phyloP scores from a whole-genome alignment of 2,888 invertebrate genomes.

The Ophraella communa region DNA sequence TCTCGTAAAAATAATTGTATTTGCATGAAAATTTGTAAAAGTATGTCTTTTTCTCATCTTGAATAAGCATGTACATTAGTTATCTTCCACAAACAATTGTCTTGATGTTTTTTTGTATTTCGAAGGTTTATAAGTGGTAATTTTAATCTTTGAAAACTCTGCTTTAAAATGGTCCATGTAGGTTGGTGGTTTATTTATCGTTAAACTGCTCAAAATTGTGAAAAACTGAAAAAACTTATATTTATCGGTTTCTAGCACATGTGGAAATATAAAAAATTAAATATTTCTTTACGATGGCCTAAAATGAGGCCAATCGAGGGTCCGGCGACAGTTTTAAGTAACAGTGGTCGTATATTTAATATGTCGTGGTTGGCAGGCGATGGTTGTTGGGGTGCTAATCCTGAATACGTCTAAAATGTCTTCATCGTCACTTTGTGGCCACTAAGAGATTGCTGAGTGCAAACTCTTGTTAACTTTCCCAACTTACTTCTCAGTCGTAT shows the following conservation, averaged over 20 bases:
- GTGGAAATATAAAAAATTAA: neutral
- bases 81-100: too few relatives aligned
- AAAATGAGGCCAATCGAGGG: neutral
- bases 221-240: neutral
- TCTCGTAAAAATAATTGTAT: too few relatives aligned
- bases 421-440: constrained; percentile 45
- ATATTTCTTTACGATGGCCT: neutral
- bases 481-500: constrained; percentile 56
- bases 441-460: constrained; percentile 54
- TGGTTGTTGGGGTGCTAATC: constrained; percentile 46
- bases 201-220: too few relatives aligned
- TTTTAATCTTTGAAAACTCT: too few relatives aligned
- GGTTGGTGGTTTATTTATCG: too few relatives aligned
- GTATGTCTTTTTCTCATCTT: too few relatives aligned
- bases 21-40: too few relatives aligned
- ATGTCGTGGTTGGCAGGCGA: constrained; percentile 37
- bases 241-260: neutral
- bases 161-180: too few relatives aligned
- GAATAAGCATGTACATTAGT: too few relatives aligned
- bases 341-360: constrained; percentile 47
- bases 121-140: too few relatives aligned
- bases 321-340: constrained; percentile 20
- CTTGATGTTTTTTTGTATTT: too few relatives aligned
- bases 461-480: constrained; percentile 56
- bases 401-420: constrained; percentile 46